Percentiles rank a stretch among this genome's conserved stretches.
phyloP scores from a whole-genome alignment of 2,797 vertebrate genomes.

The Schizopygopsis pylzovi region DNA sequence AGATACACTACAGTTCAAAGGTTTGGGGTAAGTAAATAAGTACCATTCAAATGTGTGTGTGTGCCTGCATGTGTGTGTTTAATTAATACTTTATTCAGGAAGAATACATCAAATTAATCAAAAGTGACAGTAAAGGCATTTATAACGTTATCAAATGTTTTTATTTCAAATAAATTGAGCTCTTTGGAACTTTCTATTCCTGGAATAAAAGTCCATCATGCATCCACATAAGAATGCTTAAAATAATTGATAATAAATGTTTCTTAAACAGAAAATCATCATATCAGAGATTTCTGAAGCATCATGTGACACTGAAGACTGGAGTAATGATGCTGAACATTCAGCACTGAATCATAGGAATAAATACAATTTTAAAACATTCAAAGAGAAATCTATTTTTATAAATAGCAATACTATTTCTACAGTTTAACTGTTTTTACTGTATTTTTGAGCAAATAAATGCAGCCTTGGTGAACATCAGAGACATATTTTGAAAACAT shows the following conservation, averaged over 20 bases:
- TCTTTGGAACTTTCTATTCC: neutral
- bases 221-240: too few relatives aligned
- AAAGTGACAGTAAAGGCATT: neutral
- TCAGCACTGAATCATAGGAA: neutral
- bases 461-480: neutral
- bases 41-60: neutral
- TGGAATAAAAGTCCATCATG: too few relatives aligned
- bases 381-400: neutral
- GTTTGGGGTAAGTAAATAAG: neutral
- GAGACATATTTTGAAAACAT: neutral
- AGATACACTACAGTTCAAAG: neutral
- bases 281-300: neutral
- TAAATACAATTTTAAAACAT: neutral
- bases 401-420: neutral
- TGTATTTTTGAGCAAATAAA: neutral
- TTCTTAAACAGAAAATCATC: neutral
- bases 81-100: too few relatives aligned
- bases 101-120: neutral
- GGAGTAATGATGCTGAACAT: neutral
- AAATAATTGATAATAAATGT: neutral
- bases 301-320: neutral
- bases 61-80: too few relatives aligned
- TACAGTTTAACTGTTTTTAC: neutral
- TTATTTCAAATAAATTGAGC: too few relatives aligned
- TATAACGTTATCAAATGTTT: neutral